phyloP scores from a whole-genome alignment of 2,797 vertebrate genomes.

The Avahi laniger region DNA sequence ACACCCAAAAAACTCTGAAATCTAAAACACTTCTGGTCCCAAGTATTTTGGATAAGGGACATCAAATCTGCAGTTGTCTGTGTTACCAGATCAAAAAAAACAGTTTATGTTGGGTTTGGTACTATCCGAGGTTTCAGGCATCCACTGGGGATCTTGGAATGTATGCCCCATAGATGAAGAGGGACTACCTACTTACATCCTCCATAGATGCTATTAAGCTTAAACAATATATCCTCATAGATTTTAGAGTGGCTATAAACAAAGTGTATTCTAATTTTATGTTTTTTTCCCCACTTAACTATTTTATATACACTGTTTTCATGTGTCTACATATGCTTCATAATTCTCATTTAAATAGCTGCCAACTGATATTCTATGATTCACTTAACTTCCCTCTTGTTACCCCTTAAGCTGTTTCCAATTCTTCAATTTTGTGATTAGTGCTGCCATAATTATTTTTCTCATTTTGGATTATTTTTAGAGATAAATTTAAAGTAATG shows the following conservation, averaged over 20 bases:
- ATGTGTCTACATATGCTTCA: neutral
- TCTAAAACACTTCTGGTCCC: neutral
- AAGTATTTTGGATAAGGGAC: neutral
- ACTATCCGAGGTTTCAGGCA: neutral
- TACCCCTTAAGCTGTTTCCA: neutral
- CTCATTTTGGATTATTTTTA: slow-evolving; percentile 14
- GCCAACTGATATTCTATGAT: neutral
- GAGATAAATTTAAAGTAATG: slow-evolving; percentile 9
- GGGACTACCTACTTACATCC: neutral
- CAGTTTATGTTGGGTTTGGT: neutral
- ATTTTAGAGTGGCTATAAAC: neutral
- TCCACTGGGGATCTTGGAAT: neutral
- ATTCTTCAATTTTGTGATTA: neutral
- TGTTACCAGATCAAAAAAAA: neutral
- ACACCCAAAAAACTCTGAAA: neutral
- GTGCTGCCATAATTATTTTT: neutral
- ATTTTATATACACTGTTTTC: neutral
- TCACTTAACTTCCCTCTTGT: neutral
- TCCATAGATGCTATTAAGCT: neutral
- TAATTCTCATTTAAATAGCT: neutral
- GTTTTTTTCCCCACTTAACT: neutral
- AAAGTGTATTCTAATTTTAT: neutral
- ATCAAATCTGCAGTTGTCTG: neutral
- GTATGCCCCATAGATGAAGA: neutral
- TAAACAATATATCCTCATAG: neutral